These are phyloP conservation scores for Vulpes lagopus DNA, from an alignment of 2,113 vertebrate species.

Conservation along the genomic window DNA sequence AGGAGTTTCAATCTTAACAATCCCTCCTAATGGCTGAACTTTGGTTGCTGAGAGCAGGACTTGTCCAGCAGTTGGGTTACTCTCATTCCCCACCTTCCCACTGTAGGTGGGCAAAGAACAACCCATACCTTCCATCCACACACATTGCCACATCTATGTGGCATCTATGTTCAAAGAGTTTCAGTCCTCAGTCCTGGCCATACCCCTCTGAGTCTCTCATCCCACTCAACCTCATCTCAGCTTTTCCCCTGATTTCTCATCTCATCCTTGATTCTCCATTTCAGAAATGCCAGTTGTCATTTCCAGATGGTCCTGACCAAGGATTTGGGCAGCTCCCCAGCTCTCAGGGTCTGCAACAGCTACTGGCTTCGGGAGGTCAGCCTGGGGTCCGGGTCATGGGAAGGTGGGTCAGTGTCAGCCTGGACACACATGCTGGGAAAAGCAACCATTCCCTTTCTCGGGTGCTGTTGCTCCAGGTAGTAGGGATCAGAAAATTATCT, in stretches of 20 bases:
- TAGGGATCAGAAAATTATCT: background rate
- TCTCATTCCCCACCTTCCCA: background rate
- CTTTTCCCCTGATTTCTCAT: background rate
- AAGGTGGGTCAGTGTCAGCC: background rate
- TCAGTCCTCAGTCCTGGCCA: background rate
- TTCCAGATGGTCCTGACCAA: constrained; percentile 83
- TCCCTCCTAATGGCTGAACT: constrained; percentile 88
- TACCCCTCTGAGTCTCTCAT: background rate
- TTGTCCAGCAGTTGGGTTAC: background rate
- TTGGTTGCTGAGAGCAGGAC: constrained; percentile 73
- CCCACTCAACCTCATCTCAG: background rate
- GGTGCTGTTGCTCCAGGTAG: background rate
- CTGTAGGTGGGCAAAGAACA: background rate
- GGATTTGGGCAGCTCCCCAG: constrained; percentile 83
- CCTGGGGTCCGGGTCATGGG: background rate
- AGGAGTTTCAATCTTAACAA: constrained; percentile 89
- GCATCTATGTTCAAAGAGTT: background rate
- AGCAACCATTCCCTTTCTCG: background rate
- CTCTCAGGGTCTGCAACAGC: constrained; percentile 94
- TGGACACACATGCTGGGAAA: background rate
- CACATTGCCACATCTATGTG: background rate
- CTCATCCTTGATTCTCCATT: background rate
- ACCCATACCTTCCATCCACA: background rate
- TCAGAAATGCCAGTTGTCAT: constrained; percentile 90
- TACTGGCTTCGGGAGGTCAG: constrained; percentile 96